Evolutionary conservation across 2,888 invertebrate species (phyloP).

Genomic region (Zaprionus bogoriensis): DNA sequence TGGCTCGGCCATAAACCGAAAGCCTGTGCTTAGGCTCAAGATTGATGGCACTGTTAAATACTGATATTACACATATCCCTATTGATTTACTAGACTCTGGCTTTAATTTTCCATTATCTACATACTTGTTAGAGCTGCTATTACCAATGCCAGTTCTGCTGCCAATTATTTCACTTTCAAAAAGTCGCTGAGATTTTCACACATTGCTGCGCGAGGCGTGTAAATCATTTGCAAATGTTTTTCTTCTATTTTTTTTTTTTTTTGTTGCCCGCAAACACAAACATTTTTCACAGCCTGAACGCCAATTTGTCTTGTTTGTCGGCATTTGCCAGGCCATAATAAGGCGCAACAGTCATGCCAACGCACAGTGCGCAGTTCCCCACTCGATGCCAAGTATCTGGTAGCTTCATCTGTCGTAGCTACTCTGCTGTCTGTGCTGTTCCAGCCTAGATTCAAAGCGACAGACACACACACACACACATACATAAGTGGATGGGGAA

Average conservation of each 20-base stretch:
- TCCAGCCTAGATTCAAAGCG: conserved; percentile 23
- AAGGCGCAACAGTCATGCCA: conserved; percentile 39
- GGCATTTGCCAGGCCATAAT: conserved; percentile 32
- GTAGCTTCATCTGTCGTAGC: not conserved
- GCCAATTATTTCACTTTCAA: no score
- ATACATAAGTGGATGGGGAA: conserved; percentile 19
- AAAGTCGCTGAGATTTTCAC: not conserved
- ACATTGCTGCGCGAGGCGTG: conserved; percentile 37
- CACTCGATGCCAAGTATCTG: not conserved
- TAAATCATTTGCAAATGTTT: conserved; percentile 42
- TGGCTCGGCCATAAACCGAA: not conserved
- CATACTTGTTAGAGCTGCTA: no score
- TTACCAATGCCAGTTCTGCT: no score
- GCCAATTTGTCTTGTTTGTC: conserved; percentile 35
- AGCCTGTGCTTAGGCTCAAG: not conserved
- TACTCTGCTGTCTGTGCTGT: conserved; percentile 31
- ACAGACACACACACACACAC: not conserved
- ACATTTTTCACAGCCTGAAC: conserved; percentile 19
- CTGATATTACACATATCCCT: not conserved
- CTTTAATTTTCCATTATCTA: no score
- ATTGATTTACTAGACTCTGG: no score
- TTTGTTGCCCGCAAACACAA: not conserved
- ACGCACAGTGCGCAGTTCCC: not conserved
- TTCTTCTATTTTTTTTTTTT: conserved; percentile 24
- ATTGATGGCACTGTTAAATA: not conserved